Evolutionary conservation across 2,888 invertebrate species (phyloP), one percentile per base, ranked within the genome.

Genomic region (Cataglyphis albicans): DNA sequence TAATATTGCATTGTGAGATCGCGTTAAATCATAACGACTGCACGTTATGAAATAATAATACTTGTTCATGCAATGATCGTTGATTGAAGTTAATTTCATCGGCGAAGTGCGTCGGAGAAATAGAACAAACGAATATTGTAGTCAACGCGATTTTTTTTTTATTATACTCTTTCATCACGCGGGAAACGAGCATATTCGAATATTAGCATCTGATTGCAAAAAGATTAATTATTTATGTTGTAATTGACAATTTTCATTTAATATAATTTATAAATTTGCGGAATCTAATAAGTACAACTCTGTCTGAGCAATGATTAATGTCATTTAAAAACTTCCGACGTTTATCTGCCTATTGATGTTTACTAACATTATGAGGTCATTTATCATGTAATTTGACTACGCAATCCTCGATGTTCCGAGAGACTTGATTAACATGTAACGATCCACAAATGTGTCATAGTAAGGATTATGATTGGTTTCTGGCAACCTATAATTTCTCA

Each of bases 31-130:
- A 29, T 41, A 41, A 73, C 38, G 55, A 52, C 52, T 38, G 48
- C 35, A 52, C n/a, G 55, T 65, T 57, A 76, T 65, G 4, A 76
- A 65, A 76, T 55, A 76, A 76, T 57, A 55, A 65, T 63, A 55
- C 76, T 65, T 75, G 52, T n/a, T 29, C 55, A 15, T 38, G 76
- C 55, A 76, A 76, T 76, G 57, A 48, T 67, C n/a, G 65, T 76
- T 32, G 76, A 76, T 76, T 57, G 67, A 75, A 75, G 52, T 75
- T 75, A 55, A 76, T 76, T 67, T 76, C n/a, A 55, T 67, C 29
- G 67, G 7, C 64, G 44, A 12, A 12, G 29, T 52, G 41, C 7
- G 48, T 21, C 15, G n/a, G 61, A 38, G 55, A 65, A 76, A 18
- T 76, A 9, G 65, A n/a, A 57, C n/a, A 52, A 1, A n/a, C 63